Conservation (phyloP, 2,797 vertebrate species). For the Mus minutoides region DNA sequence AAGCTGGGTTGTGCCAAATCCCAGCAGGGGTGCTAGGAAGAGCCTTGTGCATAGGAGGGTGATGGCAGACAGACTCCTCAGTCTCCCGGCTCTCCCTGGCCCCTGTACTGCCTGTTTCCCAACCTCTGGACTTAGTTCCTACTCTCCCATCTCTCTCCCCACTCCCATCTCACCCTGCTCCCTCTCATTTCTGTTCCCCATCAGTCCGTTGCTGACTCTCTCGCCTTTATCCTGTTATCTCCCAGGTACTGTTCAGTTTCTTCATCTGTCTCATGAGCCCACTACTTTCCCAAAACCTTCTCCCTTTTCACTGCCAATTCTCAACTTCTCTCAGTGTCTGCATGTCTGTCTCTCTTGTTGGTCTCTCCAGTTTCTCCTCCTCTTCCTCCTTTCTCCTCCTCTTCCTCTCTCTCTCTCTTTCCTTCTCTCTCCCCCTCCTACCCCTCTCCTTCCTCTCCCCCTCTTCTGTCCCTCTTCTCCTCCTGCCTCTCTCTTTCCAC, state of each 20-base stretch:
- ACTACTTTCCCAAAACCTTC: neutral
- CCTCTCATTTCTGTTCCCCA: neutral
- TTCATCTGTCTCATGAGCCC: neutral
- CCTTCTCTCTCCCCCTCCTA: too few relatives aligned
- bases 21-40: neutral
- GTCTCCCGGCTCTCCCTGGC: neutral
- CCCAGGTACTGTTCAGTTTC: neutral
- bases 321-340: neutral
- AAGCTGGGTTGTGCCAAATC: neutral
- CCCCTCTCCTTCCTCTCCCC: neutral
- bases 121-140: neutral
- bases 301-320: neutral
- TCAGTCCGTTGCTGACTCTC: neutral
- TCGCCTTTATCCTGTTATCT: neutral
- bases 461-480: neutral
- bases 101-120: neutral
- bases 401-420: rapidly evolving
- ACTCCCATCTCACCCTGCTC: neutral
- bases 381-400: too few relatives aligned
- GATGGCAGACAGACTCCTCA: neutral
- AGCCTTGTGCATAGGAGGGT: neutral
- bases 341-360: neutral
- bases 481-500: neutral
- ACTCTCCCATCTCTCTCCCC: neutral
- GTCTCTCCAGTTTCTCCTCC: neutral